Percentiles rank a stretch among this genome's conserved stretches.
These are phyloP conservation scores for Micrastur ruficollis DNA, from an alignment of 2,797 vertebrate species.

Conservation along the genomic window DNA sequence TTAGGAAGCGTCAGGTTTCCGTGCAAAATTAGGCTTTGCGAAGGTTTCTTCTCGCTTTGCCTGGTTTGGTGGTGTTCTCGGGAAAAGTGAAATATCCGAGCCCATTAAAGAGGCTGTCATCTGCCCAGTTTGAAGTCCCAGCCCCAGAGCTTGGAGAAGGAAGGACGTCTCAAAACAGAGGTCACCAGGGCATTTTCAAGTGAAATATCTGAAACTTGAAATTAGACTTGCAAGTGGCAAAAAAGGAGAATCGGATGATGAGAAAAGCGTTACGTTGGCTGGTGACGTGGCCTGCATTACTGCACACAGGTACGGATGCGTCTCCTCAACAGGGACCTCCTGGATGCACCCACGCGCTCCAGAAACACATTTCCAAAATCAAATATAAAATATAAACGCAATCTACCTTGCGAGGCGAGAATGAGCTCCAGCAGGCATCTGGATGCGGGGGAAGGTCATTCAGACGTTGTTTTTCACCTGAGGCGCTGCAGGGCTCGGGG, in stretches of 20 bases:
- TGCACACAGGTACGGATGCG: rapidly evolving
- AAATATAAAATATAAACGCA: not conserved
- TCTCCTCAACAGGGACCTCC: not conserved
- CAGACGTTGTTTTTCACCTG: not conserved
- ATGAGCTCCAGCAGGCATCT: not conserved
- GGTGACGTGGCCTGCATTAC: not conserved
- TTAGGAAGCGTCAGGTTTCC: not conserved
- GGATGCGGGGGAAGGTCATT: not conserved
- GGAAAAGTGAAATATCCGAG: not conserved
- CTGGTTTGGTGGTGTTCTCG: not conserved
- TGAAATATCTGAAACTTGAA: not conserved
- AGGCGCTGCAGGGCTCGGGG: rapidly evolving
- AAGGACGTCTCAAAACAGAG: not conserved
- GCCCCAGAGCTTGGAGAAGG: not conserved
- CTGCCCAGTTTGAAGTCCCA: not conserved
- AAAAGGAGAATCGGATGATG: not conserved
- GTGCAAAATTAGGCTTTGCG: not conserved
- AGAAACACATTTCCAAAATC: not conserved
- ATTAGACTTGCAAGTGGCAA: not conserved
- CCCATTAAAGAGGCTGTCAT: not conserved
- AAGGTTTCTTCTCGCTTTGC: not conserved
- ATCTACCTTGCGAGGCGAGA: not conserved
- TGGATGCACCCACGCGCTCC: rapidly evolving
- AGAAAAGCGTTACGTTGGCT: rapidly evolving
- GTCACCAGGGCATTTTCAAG: not conserved